Evolutionary conservation across 2,888 invertebrate genomes (phyloP).

Genomic region (Leucoma salicis): DNA sequence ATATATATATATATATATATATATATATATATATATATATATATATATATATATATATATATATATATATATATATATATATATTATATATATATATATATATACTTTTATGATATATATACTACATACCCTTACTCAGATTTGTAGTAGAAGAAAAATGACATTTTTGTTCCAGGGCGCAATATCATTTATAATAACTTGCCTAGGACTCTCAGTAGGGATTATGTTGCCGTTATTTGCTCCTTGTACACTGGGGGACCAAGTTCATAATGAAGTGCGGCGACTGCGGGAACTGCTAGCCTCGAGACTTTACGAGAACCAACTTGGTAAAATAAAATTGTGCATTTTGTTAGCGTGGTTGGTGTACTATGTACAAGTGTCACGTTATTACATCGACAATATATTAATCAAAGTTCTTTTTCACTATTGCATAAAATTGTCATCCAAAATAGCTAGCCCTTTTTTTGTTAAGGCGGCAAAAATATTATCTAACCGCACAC

Average conservation of each 20-base stretch:
- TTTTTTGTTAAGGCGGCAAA: too few species aligned
- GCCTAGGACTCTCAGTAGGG: conserved; percentile 31
- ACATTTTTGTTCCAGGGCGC: conserved; percentile 34
- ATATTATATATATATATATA: too few species aligned
- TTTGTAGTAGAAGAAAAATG: not conserved
- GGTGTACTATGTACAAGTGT: too few species aligned
- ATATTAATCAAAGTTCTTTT: not conserved
- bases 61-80: too few species aligned
- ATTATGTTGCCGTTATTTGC: conserved; percentile 48
- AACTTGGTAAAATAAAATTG: conserved; percentile 39
- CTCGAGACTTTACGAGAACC: conserved; percentile 56
- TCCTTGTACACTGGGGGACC: conserved; percentile 49
- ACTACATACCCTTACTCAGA: not conserved
- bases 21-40: too few species aligned
- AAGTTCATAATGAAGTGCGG: conserved; percentile 47
- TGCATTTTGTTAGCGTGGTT: too few species aligned
- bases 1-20: too few species aligned
- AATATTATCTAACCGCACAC: not conserved
- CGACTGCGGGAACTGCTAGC: conserved; percentile 52
- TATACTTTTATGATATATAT: not conserved
- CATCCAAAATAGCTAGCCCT: too few species aligned
- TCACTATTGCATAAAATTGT: not conserved
- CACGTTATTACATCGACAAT: not conserved
- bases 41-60: too few species aligned
- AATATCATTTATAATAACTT: conserved; percentile 22